Evolutionary conservation across 2,113 vertebrate genomes (phyloP).

Genomic region (Brachyistius frenatus): DNA sequence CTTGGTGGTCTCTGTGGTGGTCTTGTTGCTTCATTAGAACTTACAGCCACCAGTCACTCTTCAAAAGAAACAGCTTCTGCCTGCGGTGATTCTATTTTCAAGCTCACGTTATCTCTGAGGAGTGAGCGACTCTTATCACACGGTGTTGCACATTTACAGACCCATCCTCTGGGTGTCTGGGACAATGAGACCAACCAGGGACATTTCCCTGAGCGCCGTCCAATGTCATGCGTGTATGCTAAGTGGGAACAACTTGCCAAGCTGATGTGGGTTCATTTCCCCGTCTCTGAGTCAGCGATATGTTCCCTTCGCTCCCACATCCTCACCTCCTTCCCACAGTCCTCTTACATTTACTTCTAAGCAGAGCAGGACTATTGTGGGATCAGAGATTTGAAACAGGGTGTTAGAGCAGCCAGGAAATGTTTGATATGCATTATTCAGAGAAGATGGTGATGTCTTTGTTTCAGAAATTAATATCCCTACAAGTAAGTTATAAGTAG

Average conservation of each 20-base stretch:
- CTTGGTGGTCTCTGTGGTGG: conserved; percentile 40
- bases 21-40: conserved; percentile 47
- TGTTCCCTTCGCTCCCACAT: conserved; percentile 15
- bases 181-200: conserved; percentile 37
- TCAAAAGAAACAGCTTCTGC: conserved; percentile 58
- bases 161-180: conserved; percentile 21
- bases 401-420: conserved; percentile 2
- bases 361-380: conserved; percentile 16
- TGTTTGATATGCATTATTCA: conserved; percentile 28
- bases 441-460: background rate
- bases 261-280: conserved; percentile 32
- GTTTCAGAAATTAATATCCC: conserved; percentile 18
- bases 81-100: conserved; percentile 61
- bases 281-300: conserved; percentile 40
- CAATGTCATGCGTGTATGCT: conserved; percentile 24
- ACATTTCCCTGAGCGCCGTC: conserved; percentile 49
- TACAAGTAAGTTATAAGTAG: background rate
- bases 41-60: conserved; percentile 51
- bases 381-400: conserved; percentile 36
- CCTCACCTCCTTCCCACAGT: conserved; percentile 8
- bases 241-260: conserved; percentile 47
- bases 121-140: conserved; percentile 35
- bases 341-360: background rate
- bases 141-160: conserved; percentile 44
- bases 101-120: conserved; percentile 46